A percentile compares a stretch with the other conserved stretches of the same genome.
Evolutionary conservation across 2,113 vertebrate species (phyloP).

Genomic region (Etia nguti): DNA sequence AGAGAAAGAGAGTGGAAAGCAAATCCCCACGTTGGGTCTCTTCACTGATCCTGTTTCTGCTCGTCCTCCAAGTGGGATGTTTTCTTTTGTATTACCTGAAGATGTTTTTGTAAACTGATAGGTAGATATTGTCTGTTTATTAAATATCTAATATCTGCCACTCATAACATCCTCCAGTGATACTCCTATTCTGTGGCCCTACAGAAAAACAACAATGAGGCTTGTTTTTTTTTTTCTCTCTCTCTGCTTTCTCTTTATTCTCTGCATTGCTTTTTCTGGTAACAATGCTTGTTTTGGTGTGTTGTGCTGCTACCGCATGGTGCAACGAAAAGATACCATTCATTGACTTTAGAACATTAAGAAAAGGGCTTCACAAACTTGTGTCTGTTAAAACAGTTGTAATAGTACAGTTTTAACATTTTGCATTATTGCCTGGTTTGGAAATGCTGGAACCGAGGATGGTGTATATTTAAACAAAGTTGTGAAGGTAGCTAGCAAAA

Average conservation of each 20-base stretch:
- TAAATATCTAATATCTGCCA: conserved; percentile 21
- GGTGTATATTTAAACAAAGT: background rate
- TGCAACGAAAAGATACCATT: background rate
- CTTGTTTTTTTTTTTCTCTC: background rate
- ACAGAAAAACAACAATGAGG: background rate
- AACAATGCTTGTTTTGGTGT: background rate
- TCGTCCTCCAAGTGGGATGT: background rate
- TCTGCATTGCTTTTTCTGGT: background rate
- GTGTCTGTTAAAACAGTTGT: background rate
- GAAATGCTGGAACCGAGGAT: background rate
- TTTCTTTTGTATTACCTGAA: background rate
- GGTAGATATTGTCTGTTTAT: background rate
- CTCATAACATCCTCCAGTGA: background rate
- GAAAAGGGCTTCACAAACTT: background rate
- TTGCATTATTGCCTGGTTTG: background rate
- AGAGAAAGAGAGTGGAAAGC: background rate
- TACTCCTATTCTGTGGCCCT: background rate
- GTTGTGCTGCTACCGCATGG: background rate
- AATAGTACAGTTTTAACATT: background rate
- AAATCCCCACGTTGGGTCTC: background rate
- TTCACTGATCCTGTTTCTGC: background rate
- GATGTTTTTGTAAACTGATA: background rate
- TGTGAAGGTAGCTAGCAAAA: background rate
- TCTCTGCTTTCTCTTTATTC: background rate
- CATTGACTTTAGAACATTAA: background rate